Conservation (phyloP, 2,888 invertebrate genomes). For the Alloplasta piceator region DNA sequence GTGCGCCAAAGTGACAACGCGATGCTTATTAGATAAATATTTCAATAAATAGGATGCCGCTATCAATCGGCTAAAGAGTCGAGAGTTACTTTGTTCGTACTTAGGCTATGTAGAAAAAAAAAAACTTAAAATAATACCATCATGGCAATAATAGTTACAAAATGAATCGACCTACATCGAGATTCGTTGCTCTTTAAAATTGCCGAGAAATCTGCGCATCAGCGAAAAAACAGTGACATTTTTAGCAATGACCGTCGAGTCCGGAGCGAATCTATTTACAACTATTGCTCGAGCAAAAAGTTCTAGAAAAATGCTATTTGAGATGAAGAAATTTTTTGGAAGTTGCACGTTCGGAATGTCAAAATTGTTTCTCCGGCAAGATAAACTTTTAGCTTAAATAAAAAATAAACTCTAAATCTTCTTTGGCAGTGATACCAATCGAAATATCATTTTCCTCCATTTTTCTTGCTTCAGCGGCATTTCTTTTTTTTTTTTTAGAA, state of each 20-base stretch:
- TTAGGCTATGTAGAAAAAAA: constrained; percentile 34
- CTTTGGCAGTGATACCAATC: constrained; percentile 78
- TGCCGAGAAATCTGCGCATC: constrained; percentile 30
- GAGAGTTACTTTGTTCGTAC: constrained; percentile 15
- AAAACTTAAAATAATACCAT: constrained; percentile 57
- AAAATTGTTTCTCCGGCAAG: constrained; percentile 55
- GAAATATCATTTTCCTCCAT: constrained; percentile 60
- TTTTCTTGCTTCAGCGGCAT: constrained; percentile 13
- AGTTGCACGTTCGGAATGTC: constrained; percentile 52
- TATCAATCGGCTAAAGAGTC: constrained; percentile 20
- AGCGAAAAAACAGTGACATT: constrained; percentile 19
- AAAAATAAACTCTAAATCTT: constrained; percentile 68
- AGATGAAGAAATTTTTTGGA: constrained; percentile 48
- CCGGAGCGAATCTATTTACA: constrained; percentile 67
- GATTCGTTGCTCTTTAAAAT: constrained; percentile 55
- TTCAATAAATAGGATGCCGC: constrained; percentile 36
- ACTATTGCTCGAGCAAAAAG: constrained; percentile 69
- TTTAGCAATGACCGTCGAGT: constrained; percentile 24
- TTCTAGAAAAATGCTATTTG: constrained; percentile 72
- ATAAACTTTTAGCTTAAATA: constrained; percentile 65
- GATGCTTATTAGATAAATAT: constrained; percentile 36
- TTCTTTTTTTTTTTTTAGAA: neutral
- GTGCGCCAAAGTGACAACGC: constrained; percentile 51
- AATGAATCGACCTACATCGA: constrained; percentile 48
- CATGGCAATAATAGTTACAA: constrained; percentile 47